phyloP scores from a whole-genome alignment of 1,140 invertebrate genomes.

The Tetramorium alpestre region DNA sequence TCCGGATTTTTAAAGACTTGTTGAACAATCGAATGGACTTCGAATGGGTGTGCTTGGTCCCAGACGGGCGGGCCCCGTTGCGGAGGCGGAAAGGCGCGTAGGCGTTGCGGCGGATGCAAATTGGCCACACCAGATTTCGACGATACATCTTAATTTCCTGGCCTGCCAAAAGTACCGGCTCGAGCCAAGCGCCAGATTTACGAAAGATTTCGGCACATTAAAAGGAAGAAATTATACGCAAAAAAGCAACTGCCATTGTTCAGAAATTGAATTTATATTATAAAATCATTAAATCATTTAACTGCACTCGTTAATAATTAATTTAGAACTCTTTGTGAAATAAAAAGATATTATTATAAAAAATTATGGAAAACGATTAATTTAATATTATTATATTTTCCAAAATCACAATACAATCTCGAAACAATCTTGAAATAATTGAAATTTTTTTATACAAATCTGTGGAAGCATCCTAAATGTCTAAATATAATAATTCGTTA shows the following conservation, averaged over 20 bases:
- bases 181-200: constrained; percentile 48
- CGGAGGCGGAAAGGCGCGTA: constrained; percentile 80
- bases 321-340: not conserved
- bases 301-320: not conserved
- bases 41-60: constrained; percentile 71
- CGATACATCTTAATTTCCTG: constrained; percentile 85
- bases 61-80: constrained; percentile 79
- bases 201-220: constrained; percentile 51
- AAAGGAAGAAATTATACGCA: not conserved
- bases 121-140: constrained; percentile 83
- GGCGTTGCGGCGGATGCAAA: constrained; percentile 84
- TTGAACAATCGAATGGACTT: constrained; percentile 68
- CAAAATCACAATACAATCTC: not conserved
- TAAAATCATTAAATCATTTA: not conserved
- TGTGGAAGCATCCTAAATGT: not conserved
- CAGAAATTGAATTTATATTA: not conserved
- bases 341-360: not conserved
- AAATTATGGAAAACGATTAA: not conserved
- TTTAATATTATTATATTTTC: constrained; percentile 5
- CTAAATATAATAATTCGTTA: not conserved
- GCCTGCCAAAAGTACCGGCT: constrained; percentile 77
- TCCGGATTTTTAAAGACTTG: constrained; percentile 61
- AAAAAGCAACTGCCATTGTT: not conserved
- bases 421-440: not conserved
- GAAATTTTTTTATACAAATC: not conserved